A percentile compares a stretch with the other conserved stretches of the same genome.
Evolutionary conservation across 2,797 vertebrate species (phyloP).

Genomic region (Macrochelys suwanniensis): DNA sequence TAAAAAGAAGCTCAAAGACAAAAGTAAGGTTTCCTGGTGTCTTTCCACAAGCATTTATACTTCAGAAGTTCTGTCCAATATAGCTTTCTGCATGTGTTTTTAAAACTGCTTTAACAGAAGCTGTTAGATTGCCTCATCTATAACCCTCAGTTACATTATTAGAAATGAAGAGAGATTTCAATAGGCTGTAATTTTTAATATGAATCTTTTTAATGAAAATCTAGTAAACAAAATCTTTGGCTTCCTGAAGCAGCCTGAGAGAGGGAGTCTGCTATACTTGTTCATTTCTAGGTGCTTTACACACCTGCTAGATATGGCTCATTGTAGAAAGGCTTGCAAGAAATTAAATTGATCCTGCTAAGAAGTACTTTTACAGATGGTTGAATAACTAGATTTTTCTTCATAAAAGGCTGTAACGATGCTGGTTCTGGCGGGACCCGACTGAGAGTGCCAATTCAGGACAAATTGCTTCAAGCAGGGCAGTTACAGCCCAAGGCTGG

Average conservation of each 20-base stretch:
- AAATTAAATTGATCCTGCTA: background rate
- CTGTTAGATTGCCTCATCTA: slow-evolving; percentile 83
- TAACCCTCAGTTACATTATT: slow-evolving; percentile 67
- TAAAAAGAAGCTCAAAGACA: slow-evolving; percentile 99
- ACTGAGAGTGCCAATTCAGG: too few species aligned
- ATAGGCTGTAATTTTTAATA: background rate
- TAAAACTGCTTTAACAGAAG: slow-evolving; percentile 72
- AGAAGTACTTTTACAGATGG: background rate
- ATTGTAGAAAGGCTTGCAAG: background rate
- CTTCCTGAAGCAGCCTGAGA: background rate
- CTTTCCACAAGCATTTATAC: slow-evolving; percentile 68
- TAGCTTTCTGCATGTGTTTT: slow-evolving; percentile 83
- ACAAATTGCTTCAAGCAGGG: too few species aligned
- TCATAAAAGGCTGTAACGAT: background rate
- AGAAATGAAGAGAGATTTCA: background rate
- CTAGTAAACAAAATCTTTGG: background rate
- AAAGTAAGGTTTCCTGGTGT: slow-evolving; percentile 92
- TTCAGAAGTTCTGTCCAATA: slow-evolving; percentile 57
- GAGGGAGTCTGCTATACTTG: background rate
- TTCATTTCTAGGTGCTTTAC: background rate
- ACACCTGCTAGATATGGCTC: background rate
- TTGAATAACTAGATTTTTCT: background rate
- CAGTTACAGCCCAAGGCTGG: too few species aligned
- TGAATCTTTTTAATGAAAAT: background rate
- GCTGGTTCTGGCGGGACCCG: too few species aligned